Conservation (phyloP, 2,888 invertebrate genomes). For the Sphinx pinastri region DNA sequence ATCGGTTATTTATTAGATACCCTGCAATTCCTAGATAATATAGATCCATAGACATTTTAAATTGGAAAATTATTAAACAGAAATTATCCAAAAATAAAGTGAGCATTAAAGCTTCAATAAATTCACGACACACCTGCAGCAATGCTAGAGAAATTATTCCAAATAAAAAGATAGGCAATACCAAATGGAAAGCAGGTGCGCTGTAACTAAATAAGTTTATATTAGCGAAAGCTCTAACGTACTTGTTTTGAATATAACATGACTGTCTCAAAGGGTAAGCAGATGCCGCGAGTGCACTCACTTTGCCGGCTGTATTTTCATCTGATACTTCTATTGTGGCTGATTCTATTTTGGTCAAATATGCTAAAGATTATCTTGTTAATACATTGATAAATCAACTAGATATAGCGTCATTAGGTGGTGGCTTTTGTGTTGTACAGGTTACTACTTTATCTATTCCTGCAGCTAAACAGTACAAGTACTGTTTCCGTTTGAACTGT, state of each 20-base stretch:
- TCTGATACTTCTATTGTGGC: neutral
- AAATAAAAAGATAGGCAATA: constrained; percentile 32
- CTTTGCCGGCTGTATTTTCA: neutral
- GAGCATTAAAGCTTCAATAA: constrained; percentile 11
- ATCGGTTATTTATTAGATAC: neutral
- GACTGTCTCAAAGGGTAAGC: constrained; percentile 11
- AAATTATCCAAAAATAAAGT: neutral
- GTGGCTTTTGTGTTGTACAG: no score
- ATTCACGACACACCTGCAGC: neutral
- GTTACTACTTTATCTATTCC: no score
- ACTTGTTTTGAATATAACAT: constrained; percentile 8
- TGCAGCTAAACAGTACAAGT: no score
- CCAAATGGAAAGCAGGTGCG: constrained; percentile 21
- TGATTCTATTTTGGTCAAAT: no score
- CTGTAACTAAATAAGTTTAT: neutral
- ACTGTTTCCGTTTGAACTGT: no score
- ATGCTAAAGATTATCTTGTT: no score
- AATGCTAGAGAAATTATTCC: constrained; percentile 39
- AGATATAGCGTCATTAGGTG: no score
- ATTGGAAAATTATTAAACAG: neutral
- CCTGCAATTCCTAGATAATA: neutral
- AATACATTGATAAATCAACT: no score
- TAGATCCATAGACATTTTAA: neutral
- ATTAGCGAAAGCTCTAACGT: constrained; percentile 22
- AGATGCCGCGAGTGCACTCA: neutral